A percentile compares a stretch with the other conserved stretches of the same genome.
Conservation (phyloP, 2,888 invertebrate genomes). For the Lasiommata megera region DNA sequence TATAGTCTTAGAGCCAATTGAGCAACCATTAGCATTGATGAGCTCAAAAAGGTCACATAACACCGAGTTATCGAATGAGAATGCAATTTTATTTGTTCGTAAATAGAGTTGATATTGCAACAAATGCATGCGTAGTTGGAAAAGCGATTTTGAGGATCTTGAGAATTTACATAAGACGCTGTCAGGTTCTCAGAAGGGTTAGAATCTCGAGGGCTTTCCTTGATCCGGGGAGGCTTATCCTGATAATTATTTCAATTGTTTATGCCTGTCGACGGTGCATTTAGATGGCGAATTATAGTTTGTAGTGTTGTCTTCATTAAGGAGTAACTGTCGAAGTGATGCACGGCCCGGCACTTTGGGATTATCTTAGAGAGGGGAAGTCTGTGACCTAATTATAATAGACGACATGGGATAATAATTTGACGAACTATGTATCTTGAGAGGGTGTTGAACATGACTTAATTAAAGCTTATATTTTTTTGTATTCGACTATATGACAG, state of each 20-base stretch:
- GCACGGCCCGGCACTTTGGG: slow-evolving; percentile 51
- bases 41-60: slow-evolving; percentile 36
- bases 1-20: slow-evolving; percentile 68
- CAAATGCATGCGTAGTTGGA: slow-evolving; percentile 20
- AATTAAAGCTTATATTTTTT: no score
- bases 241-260: slow-evolving; percentile 82
- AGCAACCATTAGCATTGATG: slow-evolving; percentile 58
- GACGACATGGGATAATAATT: not conserved
- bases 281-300: slow-evolving; percentile 81
- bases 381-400: slow-evolving; percentile 10
- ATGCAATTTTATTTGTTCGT: not conserved
- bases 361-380: slow-evolving; percentile 15
- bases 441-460: no score
- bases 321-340: slow-evolving; percentile 62
- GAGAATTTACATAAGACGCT: slow-evolving; percentile 79
- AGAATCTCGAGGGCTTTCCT: slow-evolving; percentile 73
- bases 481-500: no score
- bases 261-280: slow-evolving; percentile 79
- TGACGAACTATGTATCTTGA: no score
- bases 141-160: slow-evolving; percentile 52
- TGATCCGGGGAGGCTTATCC: slow-evolving; percentile 77
- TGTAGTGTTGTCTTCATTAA: slow-evolving; percentile 74
- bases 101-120: slow-evolving; percentile 30
- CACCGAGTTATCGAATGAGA: slow-evolving; percentile 12
- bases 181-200: slow-evolving; percentile 76